Evolutionary conservation across 2,113 vertebrate genomes (phyloP), one percentile per base, ranked within the genome.

Genomic region (Glareola pratincola): DNA sequence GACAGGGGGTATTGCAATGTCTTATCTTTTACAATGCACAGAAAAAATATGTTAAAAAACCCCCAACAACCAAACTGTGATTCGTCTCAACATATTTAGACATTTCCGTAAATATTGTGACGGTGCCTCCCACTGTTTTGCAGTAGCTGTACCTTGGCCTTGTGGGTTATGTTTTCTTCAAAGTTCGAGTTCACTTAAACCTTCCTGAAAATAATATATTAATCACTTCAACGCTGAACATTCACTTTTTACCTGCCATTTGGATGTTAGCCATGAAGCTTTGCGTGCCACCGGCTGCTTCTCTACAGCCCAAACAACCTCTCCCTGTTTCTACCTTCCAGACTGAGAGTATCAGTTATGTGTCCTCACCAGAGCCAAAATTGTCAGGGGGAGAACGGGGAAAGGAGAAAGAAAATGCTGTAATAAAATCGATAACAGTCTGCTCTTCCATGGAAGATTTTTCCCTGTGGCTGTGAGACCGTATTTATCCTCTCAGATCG

Each of bases 281-380:
- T 45, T 47, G 20, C 0, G 0, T 45, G 15, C 45, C 69, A 62
- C 2, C 2, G 5, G 24, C 23, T 81, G 23, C 21, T 87, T 77
- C 26, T 60, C 37, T 48, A 64, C 69, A 77, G 45, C 13, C 13
- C 43, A 59, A 62, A 53, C 4, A 19, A 17, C 60, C 64, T 91
- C 47, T 90, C 30, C 21, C 21, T 2, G 18, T 76, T 87, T 84
- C 47, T 60, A 8, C 8, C 6, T 74, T 86, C 27, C 4, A 7
- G 15, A 18, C 34, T 63, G 26, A 56, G 32, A 83, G 13, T 64
- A 48, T 13, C 30, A 69, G 7, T 36, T 66, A 34, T 0, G 0
- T 12, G 8, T 36, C 26, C 27, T 69, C 41, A 36, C 15, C 30
- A 69, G 63, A 69, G 43, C 17, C 21, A 76, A 76, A 75, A 20